These are phyloP conservation scores for Sarcophaga variegata DNA, from an alignment of 2,888 invertebrate species.

Conservation along the genomic window DNA sequence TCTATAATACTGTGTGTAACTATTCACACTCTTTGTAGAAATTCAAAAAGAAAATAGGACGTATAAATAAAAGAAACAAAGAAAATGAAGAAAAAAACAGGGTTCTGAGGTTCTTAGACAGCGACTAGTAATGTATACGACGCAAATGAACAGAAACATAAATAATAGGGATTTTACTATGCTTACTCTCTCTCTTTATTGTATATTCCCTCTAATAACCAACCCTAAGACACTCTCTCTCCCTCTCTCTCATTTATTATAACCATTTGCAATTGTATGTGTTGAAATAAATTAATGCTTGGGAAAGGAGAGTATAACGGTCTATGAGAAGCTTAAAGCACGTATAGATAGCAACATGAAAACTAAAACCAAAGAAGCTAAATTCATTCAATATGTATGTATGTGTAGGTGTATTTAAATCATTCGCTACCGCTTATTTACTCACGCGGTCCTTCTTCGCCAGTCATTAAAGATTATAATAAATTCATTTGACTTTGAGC, in stretches of 20 bases:
- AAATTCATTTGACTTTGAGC: conserved; percentile 77
- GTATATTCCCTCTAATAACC: too few species aligned
- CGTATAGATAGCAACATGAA: not conserved
- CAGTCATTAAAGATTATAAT: conserved; percentile 79
- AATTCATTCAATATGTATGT: not conserved
- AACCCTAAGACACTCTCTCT: not conserved
- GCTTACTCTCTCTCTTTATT: too few species aligned
- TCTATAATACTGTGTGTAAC: too few species aligned
- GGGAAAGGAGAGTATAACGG: not conserved
- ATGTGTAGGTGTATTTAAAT: conserved; percentile 10
- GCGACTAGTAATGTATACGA: too few species aligned
- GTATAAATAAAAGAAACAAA: too few species aligned
- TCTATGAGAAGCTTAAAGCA: conserved; percentile 34
- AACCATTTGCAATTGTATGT: conserved; percentile 24
- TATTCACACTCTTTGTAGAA: too few species aligned
- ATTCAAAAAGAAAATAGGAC: too few species aligned
- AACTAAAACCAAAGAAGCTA: not conserved
- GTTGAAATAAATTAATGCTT: conserved; percentile 42
- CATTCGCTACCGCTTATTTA: conserved; percentile 39
- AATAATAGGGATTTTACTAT: too few species aligned
- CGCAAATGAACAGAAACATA: too few species aligned
- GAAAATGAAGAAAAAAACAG: too few species aligned
- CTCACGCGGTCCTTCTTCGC: conserved; percentile 65
- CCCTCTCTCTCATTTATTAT: not conserved
- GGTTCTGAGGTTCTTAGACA: too few species aligned